Base-by-base conservation (phyloP, 1,140 invertebrate genomes). In the Drosophila carrolli region DNA sequence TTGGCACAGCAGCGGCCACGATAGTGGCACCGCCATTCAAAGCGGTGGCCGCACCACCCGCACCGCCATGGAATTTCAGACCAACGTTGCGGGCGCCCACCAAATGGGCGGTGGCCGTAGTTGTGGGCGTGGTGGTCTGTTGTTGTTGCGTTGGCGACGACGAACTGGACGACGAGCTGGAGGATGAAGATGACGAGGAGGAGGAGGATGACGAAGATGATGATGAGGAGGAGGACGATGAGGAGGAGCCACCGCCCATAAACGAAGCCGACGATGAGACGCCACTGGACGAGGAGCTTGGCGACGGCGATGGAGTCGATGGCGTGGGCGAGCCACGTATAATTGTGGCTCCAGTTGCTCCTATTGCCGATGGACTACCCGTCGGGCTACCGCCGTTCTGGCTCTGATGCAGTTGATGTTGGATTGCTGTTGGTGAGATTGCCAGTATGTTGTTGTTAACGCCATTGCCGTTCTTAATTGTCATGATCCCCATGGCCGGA, bases 261-360 rank as follows among this genome's bases (percentile, higher is more conserved):
- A 91, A 86, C 5, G 86, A 91, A 46, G 83, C 80, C 43, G 91
- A 92, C 43, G 91, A 92, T 1, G 91, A 92, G 38, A 88, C 88
- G 16, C 89, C 79, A 56, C 91, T 85, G 60, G 88, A 91, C 38
- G 91, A 86, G 29, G 88, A 90, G 75, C 83, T 89, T 13, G 91
- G 91, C 54, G 91, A 92, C 19, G 91, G 91, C 37, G 91, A 92
- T 29, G 91, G 91, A 6, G 91, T 92, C 50, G 90, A 91, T 54
- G 90, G 90, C 50, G 90, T 91, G n/a, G 91, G 91, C 14, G 91
- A 92, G 23, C 82, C 91, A 50, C 91, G 84, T 46, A 72, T 92
- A 6, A 81, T 40, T 60, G 60, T 41, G 32, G 41, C 48, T 19
- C 54, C 62, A 23, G 59, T 41, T 13, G 41, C 16, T 23, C 48